A percentile compares a stretch with the other conserved stretches of the same genome.
phyloP scores from a whole-genome alignment of 2,113 vertebrate species.

The Pelecanoides urinatrix region DNA sequence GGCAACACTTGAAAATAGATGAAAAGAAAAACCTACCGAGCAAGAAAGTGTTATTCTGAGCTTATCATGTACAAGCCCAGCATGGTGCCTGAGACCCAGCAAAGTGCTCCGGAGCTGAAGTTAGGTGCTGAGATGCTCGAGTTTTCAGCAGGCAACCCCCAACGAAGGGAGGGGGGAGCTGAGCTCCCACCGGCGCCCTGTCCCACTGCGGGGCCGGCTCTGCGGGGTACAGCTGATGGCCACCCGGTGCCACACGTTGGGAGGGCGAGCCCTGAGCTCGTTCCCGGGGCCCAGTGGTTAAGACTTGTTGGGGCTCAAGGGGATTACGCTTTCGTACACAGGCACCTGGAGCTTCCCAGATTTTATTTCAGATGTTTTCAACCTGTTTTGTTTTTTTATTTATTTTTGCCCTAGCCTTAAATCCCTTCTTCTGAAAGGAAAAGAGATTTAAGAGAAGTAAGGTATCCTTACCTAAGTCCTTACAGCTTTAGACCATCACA shows the following conservation, averaged over 20 bases:
- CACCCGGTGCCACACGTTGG: accelerated
- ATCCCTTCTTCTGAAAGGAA: neutral
- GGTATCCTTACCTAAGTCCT: neutral
- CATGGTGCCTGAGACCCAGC: neutral
- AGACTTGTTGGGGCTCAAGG: neutral
- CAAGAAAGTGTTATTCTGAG: neutral
- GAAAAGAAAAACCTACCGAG: neutral
- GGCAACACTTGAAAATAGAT: neutral
- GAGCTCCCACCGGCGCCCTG: accelerated
- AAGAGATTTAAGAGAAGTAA: neutral
- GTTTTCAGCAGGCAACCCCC: neutral
- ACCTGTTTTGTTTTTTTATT: neutral
- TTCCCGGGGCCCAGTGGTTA: accelerated
- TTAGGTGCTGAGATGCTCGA: neutral
- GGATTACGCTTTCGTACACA: accelerated
- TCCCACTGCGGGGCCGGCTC: neutral
- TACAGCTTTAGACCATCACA: neutral
- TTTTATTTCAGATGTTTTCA: neutral
- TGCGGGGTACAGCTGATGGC: neutral
- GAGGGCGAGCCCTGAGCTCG: accelerated
- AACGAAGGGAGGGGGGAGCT: accelerated
- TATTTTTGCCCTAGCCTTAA: neutral
- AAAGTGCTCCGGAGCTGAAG: neutral
- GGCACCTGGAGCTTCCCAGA: neutral
- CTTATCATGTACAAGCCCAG: neutral